phyloP scores from a whole-genome alignment of 2,888 invertebrate species.

The Melinaea menophilus region DNA sequence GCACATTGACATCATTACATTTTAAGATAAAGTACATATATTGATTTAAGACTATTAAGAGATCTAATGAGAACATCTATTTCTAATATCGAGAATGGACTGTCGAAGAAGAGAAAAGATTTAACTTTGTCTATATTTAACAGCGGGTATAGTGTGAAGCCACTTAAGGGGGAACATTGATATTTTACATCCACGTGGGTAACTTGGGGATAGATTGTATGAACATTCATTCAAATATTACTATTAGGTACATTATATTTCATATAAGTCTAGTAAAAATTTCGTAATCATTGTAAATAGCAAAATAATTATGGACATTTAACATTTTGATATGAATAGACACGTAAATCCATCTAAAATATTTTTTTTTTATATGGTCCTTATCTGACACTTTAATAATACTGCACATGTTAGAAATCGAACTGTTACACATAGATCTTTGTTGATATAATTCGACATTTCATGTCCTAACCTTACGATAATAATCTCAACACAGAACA shows the following conservation, averaged over 20 bases:
- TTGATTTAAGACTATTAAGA: slow-evolving; percentile 32
- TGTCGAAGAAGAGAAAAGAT: slow-evolving; percentile 5
- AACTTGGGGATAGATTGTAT: slow-evolving; percentile 16
- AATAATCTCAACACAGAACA: slow-evolving; percentile 60
- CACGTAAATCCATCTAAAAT: slow-evolving; percentile 63
- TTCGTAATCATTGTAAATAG: slow-evolving; percentile 39
- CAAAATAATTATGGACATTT: slow-evolving; percentile 36
- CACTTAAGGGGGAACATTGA: slow-evolving; percentile 7
- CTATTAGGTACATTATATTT: slow-evolving; percentile 13
- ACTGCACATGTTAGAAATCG: slow-evolving; percentile 55
- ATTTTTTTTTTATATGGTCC: slow-evolving; percentile 44
- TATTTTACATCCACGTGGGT: slow-evolving; percentile 15
- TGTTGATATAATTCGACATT: slow-evolving; percentile 55
- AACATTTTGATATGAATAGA: slow-evolving; percentile 56
- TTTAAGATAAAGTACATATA: slow-evolving; percentile 32
- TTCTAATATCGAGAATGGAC: slow-evolving; percentile 15
- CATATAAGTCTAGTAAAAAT: slow-evolving; percentile 18
- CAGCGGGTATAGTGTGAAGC: background rate
- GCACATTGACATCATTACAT: slow-evolving; percentile 28
- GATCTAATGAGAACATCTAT: slow-evolving; percentile 33
- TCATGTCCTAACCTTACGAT: slow-evolving; percentile 64
- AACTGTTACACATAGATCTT: slow-evolving; percentile 30
- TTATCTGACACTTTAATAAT: slow-evolving; percentile 56
- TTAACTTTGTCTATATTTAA: background rate
- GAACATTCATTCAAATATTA: slow-evolving; percentile 15